phyloP scores from a whole-genome alignment of 2,113 vertebrate species.

The Megaceryle maxima region DNA sequence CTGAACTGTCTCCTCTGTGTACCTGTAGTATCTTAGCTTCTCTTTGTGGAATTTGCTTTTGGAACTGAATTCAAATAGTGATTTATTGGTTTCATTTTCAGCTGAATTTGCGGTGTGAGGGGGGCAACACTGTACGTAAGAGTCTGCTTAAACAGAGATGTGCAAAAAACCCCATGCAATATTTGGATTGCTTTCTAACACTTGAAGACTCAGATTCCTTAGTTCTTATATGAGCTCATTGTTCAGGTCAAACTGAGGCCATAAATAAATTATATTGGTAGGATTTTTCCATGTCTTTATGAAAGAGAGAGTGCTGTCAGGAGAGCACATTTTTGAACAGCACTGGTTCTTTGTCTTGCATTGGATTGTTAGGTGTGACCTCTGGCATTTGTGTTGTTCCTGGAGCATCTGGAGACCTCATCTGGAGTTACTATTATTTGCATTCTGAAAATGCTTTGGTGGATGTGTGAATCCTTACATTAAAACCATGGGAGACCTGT shows the following conservation, averaged over 20 bases:
- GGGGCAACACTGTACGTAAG: background rate
- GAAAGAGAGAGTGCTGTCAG: background rate
- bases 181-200: background rate
- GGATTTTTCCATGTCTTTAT: background rate
- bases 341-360: accelerated
- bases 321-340: background rate
- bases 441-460: background rate
- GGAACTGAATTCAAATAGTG: background rate
- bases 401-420: background rate
- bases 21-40: background rate
- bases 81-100: background rate
- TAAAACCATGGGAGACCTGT: background rate
- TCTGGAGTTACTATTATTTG: background rate
- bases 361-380: background rate
- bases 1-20: accelerated
- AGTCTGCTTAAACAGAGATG: background rate
- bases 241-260: background rate
- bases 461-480: background rate
- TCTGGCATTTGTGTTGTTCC: background rate
- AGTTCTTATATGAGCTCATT: background rate
- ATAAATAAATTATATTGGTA: background rate
- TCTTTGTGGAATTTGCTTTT: background rate
- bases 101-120: background rate
- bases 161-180: background rate
- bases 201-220: background rate